Conservation (phyloP, 2,797 vertebrate species). For the Peromyscus melanophrys region DNA sequence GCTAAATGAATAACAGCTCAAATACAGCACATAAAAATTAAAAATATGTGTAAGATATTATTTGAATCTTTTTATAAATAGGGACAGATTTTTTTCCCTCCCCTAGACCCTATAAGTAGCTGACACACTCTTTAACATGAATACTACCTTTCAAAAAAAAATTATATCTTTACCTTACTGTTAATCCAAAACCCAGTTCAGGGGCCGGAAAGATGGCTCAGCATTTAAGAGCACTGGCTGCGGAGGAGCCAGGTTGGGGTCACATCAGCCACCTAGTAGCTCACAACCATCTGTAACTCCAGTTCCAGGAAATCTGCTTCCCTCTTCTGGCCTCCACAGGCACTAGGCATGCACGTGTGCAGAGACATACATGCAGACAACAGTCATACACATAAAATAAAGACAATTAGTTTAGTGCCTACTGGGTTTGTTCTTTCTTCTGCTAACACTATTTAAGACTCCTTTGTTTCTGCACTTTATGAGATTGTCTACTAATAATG, state of each 20-base stretch:
- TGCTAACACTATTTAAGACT: background rate
- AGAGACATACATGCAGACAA: background rate
- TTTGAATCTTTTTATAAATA: conserved; percentile 62
- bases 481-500: background rate
- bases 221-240: background rate
- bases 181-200: background rate
- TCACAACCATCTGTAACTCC: background rate
- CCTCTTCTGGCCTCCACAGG: background rate
- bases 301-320: background rate
- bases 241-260: too few relatives aligned
- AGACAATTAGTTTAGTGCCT: background rate
- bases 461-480: conserved; percentile 37
- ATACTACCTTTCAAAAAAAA: background rate
- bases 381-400: background rate
- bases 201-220: background rate
- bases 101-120: conserved; percentile 1
- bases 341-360: background rate
- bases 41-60: conserved; percentile 41
- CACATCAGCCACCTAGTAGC: background rate
- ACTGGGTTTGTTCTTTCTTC: background rate
- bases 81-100: background rate
- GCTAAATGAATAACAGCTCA: conserved; percentile 74
- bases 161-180: background rate
- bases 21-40: conserved; percentile 52
- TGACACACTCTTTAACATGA: conserved; percentile 30